Base-by-base conservation (phyloP, 2,797 vertebrate genomes). In the Mus minutoides region DNA sequence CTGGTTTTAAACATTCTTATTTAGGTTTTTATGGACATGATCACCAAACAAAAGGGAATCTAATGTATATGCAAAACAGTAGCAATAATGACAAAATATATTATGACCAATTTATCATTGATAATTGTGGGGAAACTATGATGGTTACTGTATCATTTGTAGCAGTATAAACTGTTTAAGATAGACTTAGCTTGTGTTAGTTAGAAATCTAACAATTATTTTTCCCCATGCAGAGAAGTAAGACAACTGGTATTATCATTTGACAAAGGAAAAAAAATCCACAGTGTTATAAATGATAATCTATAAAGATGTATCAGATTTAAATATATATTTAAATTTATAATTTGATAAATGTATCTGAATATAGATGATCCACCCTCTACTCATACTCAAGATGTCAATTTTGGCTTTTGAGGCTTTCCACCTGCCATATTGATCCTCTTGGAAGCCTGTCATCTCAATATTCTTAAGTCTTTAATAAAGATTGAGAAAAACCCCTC, bases 371-470 rank as follows among this genome's bases (percentile, higher is more conserved):
- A 76, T 3, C 3, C 11, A 73, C 62, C 54, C 13, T 94, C 84
- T 80, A 93, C 85, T 60, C 3, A 40, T 73, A 69, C 0, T 82
- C 6, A 79, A 64, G 84, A 56, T 49, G 43, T 67, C n/a, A 80
- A 92, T 94, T 49, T 91, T 90, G 92, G 34, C 11, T 90, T 83
- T 90, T 46, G 40, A 85, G 43, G 2, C 8, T 87, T 92, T 89
- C 21, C 3, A 84, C 37, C 1, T 80, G 5, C 21, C 4, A n/a
- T 3, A 86, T 80, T 19, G 13, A n/a, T 31, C 19, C 4, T 40
- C 6, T 21, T 92, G 71, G 43, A 60, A 94, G 34, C 6, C 88
- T 26, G 1, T 49, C 11, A 71, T 69, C 22, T 71, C 16, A 6
- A 26, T 85, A 26, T 75, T 31, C 4, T 93, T 92, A 56, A 85